Base-by-base conservation (phyloP, 2,113 vertebrate species). In the Aix galericulata region DNA sequence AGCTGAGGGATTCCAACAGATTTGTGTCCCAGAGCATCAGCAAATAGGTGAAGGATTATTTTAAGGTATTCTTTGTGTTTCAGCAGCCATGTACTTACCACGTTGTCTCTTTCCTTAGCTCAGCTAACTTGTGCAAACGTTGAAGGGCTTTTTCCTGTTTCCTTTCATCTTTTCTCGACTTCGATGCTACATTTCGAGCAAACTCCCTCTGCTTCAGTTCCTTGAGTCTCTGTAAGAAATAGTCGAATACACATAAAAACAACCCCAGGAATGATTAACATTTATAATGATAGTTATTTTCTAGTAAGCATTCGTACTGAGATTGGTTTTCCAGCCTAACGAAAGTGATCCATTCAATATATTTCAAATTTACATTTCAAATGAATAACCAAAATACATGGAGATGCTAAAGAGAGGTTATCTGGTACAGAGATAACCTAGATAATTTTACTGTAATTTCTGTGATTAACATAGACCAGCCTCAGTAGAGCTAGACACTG, bases 191-290 rank as follows among this genome's bases (percentile, higher is more conserved):
- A 36, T 98, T 99, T 92, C 99, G 96, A 95, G 98, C 98, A 93
- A 99, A 99, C 96, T 99, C 99, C 94, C 99, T 98, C 96, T 99
- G 99, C 64, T 99, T 99, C 97, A 99, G 97, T 82, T 99, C 99
- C 97, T 99, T 99, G 90, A 99, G 98, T 20, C 99, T 98, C 99
- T 99, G 96, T 79, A 95, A 92, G 93, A 94, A 85, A 95, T 15
- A 94, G 64, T 11, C 76, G 96, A 29, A 96, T 44, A 94, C 48
- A 94, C 14, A 53, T 31, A 88, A 91, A 66, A 95, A 93, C 66
- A 20, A 2, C 4, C 22, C 32, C 52, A 69, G 66, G 59, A 38
- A 83, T 44, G 69, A 75, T 32, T 44, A 90, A 58, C 4, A 17
- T 42, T 75, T 78, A 32, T 56, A 69, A 75, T 38, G 80, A 83